Evolutionary conservation across 2,113 vertebrate species (phyloP), one percentile per base, ranked within the genome.

Genomic region (Psittacus erithacus): DNA sequence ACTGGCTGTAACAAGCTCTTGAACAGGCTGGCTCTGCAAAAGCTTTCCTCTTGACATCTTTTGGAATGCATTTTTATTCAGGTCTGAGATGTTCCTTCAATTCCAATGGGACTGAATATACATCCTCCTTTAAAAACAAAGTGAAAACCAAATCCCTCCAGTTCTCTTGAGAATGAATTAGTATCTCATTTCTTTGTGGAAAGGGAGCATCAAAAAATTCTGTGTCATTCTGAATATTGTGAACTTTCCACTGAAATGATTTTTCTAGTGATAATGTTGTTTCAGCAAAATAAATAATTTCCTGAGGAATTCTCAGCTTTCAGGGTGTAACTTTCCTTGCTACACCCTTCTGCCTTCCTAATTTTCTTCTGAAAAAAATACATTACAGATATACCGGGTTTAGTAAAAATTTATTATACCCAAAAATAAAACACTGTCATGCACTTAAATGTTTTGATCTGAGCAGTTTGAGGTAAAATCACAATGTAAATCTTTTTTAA

Each of bases 261-360:
- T 87, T 84, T 91, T 78, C 67, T 29, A 52, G 18, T 70, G 18
- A 59, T 88, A 93, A 79, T 69, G 38, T 17, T 65, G 13, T 85
- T 96, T 91, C 53, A 84, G 74, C 44, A 93, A 79, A 93, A 73
- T 67, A 60, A 93, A 67, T 33, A 60, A 77, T 91, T 86, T 88
- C n/a, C 62, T 35, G 44, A n/a, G 28, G 28, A 91, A 79, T 39
- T 39, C 38, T 39, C 38, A 39, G 38, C 38, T 39, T 39, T 39
- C 38, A 39, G 38, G 38, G 10, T 39, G 38, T 39, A 39, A 10
- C 31, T 88, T 96, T 79, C 60, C 46, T 88, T 79, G 24, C 29
- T 89, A n/a, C 29, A 60, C 3, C 4, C 8, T 82, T 70, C 69
- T 84, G 20, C 15, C 43, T 86, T 82, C n/a, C 16, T 64, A 65